Evolutionary conservation across 2,888 invertebrate genomes (phyloP).

Genomic region (Tanypteryx hageni): DNA sequence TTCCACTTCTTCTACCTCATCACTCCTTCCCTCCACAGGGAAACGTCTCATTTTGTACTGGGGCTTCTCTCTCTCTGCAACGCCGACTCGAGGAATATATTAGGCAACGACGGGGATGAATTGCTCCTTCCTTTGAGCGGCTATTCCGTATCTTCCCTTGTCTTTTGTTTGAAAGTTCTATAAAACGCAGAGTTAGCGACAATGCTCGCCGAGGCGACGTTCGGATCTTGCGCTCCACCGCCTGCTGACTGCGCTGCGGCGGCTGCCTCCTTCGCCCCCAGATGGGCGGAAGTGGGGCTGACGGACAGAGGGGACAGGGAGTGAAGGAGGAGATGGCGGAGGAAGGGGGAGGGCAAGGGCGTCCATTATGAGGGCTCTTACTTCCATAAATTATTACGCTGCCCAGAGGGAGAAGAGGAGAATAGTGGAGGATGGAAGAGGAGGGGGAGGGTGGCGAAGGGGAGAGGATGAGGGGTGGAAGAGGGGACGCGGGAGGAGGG

Average conservation of each 20-base stretch:
- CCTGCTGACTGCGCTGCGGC: neutral
- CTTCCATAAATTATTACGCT: conserved; percentile 50
- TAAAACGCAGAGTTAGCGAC: neutral
- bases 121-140: neutral
- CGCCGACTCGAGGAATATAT: neutral
- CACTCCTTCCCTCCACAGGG: too few relatives aligned
- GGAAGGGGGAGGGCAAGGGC: neutral
- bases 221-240: neutral
- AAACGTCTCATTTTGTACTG: too few relatives aligned
- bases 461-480: neutral
- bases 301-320: neutral
- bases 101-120: neutral
- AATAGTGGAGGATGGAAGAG: neutral
- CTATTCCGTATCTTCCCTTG: neutral
- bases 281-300: neutral
- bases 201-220: neutral
- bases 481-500: neutral
- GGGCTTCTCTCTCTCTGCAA: neutral
- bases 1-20: too few relatives aligned
- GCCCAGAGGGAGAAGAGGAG: conserved; percentile 14
- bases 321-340: neutral
- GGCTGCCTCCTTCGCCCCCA: neutral
- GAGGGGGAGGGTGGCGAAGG: neutral
- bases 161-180: too few relatives aligned
- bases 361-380: conserved; percentile 36